Base-by-base conservation (phyloP, 2,888 invertebrate genomes). In the Campoplex nolae region DNA sequence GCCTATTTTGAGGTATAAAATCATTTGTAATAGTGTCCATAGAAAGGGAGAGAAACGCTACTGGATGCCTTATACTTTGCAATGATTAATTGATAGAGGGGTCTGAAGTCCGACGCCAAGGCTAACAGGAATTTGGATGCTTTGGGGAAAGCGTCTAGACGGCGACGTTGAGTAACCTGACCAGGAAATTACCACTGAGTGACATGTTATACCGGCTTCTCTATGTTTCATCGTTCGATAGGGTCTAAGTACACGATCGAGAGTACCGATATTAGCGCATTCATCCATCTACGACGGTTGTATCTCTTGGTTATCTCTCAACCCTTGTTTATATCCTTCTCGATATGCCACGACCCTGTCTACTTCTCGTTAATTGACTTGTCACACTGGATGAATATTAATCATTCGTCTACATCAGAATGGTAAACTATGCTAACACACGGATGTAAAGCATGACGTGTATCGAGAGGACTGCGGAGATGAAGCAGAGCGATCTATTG, bases 351-450 rank as follows among this genome's bases (percentile, higher is more conserved):
- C 78, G 77, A 70, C 68, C 78, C 84, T 74, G 81, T 81, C 81
- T 84, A 75, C 86, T 81, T 86, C 81, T 86, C 84, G 84, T 86
- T 86, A 86, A 86, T 86, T 81, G 84, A 84, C 86, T 84, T 86
- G 86, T 86, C 86, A 86, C 80, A 77, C 73, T 56, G 73, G 84
- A 84, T 86, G 86, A 84, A 86, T 86, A 86, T 86, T 84, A 86
- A 86, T 84, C 86, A 81, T 81, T 84, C 77, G 74, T 74, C 62
- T 58, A 78, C 78, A 77, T 74, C 45, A 23, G 75, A 56, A 75
- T 45, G 75, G 45, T 58, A 68, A 68, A 51, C 62, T 76, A 23
- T 45, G 42, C 45, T 28, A 32, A 48, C 51, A 35, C 18, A 62
- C 48, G n/a, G 35, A 71, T 70, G 56, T 28, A 13, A 23, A 79